Evolutionary conservation across 2,888 invertebrate genomes (phyloP).

Genomic region (Caenorhabditis sp.): DNA sequence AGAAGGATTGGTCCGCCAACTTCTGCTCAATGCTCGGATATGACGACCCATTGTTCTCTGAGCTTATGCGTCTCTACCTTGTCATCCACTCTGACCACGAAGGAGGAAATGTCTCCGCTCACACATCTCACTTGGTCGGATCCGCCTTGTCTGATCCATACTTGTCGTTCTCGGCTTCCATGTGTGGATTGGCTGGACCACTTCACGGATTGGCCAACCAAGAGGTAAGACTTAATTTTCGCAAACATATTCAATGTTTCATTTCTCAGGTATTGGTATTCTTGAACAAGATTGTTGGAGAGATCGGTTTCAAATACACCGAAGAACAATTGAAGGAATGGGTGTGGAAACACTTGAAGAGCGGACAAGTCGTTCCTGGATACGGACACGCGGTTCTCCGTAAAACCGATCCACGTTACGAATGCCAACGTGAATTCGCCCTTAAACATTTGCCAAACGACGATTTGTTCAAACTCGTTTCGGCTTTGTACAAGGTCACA

Average conservation of each 20-base stretch:
- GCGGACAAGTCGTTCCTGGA: slow-evolving; percentile 94
- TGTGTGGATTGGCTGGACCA: slow-evolving; percentile 93
- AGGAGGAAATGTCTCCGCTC: slow-evolving; percentile 87
- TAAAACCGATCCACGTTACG: slow-evolving; percentile 91
- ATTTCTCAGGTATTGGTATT: slow-evolving; percentile 82
- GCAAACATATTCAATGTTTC: neutral
- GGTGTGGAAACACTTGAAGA: slow-evolving; percentile 94
- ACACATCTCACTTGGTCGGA: slow-evolving; percentile 90
- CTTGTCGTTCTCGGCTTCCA: slow-evolving; percentile 87
- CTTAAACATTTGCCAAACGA: slow-evolving; percentile 91
- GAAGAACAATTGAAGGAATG: slow-evolving; percentile 93
- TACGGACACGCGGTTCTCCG: slow-evolving; percentile 94
- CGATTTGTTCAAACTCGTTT: slow-evolving; percentile 82
- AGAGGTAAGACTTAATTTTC: slow-evolving; percentile 74
- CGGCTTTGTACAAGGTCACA: slow-evolving; percentile 88
- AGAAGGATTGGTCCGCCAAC: slow-evolving; percentile 88
- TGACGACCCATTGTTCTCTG: slow-evolving; percentile 81
- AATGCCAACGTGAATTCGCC: slow-evolving; percentile 92
- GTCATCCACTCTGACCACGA: slow-evolving; percentile 86
- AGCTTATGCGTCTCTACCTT: slow-evolving; percentile 89
- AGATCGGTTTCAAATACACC: slow-evolving; percentile 83
- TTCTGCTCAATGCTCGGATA: slow-evolving; percentile 90
- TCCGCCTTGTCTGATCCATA: slow-evolving; percentile 91
- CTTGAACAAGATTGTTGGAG: slow-evolving; percentile 86
- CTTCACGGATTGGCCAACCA: slow-evolving; percentile 95